Evolutionary conservation across 2,888 invertebrate species (phyloP).

Genomic region (Drosophila rubida): DNA sequence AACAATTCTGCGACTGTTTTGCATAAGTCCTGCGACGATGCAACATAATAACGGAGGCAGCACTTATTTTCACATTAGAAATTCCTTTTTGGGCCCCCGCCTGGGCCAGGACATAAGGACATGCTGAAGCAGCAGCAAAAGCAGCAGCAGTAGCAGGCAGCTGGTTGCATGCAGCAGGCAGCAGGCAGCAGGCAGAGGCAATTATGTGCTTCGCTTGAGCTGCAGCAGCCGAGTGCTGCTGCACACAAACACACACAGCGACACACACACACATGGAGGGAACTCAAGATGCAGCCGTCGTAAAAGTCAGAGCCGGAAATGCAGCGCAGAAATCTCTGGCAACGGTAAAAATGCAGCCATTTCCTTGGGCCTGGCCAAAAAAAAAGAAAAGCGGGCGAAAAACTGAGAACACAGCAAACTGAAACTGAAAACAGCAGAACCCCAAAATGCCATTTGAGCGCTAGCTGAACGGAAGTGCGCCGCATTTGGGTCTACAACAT

Average conservation of each 20-base stretch:
- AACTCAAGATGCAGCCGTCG: slow-evolving; percentile 63
- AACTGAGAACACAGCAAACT: slow-evolving; percentile 16
- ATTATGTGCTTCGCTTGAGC: slow-evolving; percentile 81
- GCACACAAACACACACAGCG: slow-evolving; percentile 18
- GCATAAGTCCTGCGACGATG: slow-evolving; percentile 77
- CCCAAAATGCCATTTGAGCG: slow-evolving; percentile 53
- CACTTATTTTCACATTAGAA: slow-evolving; percentile 80
- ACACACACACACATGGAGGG: slow-evolving; percentile 6
- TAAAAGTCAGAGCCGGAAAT: slow-evolving; percentile 78
- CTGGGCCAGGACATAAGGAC: slow-evolving; percentile 54
- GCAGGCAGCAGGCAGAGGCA: slow-evolving; percentile 64
- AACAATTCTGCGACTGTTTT: slow-evolving; percentile 78
- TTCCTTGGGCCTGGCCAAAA: slow-evolving; percentile 44
- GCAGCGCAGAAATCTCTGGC: slow-evolving; percentile 70
- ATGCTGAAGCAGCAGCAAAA: slow-evolving; percentile 13
- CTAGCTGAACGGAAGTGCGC: slow-evolving; percentile 48
- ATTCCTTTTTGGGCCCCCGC: slow-evolving; percentile 67
- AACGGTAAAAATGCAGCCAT: slow-evolving; percentile 66
- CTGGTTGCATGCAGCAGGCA: neutral
- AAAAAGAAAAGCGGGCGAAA: neutral
- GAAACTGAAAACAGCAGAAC: slow-evolving; percentile 14
- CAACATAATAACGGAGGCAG: slow-evolving; percentile 74
- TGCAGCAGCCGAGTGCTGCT: slow-evolving; percentile 52
- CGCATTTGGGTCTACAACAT: slow-evolving; percentile 35
- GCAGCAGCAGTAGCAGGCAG: slow-evolving; percentile 3